A percentile compares a stretch with the other conserved stretches of the same genome.
These are phyloP conservation scores for Edolisoma coerulescens DNA, from an alignment of 2,113 vertebrate species.

Conservation along the genomic window DNA sequence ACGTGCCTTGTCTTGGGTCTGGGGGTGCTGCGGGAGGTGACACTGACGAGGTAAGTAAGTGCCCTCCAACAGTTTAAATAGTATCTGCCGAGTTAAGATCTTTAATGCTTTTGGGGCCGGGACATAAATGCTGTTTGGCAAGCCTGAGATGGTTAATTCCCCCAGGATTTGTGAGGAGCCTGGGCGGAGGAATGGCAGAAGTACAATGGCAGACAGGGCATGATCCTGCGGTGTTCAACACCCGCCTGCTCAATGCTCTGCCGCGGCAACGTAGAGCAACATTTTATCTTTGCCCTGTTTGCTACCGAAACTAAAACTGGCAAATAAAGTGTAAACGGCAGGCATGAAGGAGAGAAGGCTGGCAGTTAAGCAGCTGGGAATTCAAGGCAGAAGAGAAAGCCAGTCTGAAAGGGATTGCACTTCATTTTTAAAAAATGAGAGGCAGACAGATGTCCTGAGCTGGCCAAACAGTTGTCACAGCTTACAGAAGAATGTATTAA, in stretches of 20 bases:
- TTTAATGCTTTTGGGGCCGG: neutral
- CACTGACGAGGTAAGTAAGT: slow-evolving; percentile 65
- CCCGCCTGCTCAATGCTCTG: neutral
- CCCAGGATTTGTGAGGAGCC: slow-evolving; percentile 6
- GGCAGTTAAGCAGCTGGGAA: slow-evolving; percentile 43
- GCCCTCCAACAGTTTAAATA: slow-evolving; percentile 6
- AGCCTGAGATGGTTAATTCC: neutral
- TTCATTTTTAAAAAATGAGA: neutral
- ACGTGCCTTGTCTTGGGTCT: slow-evolving; percentile 15
- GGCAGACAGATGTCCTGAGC: neutral
- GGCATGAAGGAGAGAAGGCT: neutral
- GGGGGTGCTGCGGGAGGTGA: slow-evolving; percentile 50
- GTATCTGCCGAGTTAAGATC: neutral
- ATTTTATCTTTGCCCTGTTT: neutral
- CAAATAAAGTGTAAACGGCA: neutral
- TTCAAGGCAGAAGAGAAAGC: slow-evolving; percentile 18
- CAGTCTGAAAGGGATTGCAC: neutral
- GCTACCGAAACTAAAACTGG: slow-evolving; percentile 16
- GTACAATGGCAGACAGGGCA: slow-evolving; percentile 30
- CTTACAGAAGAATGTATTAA: neutral
- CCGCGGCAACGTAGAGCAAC: neutral
- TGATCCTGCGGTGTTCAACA: neutral
- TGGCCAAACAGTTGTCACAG: neutral
- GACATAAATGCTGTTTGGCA: slow-evolving; percentile 12
- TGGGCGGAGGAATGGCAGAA: slow-evolving; percentile 3